Base-by-base conservation (phyloP, 2,888 invertebrate species). In the Lasioglossum marginatum region DNA sequence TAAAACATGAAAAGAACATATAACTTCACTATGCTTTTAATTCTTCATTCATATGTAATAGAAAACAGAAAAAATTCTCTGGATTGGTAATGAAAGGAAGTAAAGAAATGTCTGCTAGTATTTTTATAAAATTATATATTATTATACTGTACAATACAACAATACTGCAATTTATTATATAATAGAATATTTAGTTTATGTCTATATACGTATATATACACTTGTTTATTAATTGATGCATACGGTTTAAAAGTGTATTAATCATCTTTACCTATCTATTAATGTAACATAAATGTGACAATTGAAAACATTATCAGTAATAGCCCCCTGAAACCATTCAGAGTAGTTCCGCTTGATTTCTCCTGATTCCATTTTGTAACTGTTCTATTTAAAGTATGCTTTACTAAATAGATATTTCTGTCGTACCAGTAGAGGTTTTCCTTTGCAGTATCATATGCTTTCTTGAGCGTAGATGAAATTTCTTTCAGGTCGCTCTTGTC, bases 381-480 rank as follows among this genome's bases (percentile, higher is more conserved):
- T 6, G 66, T 37, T 1, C 0, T 0, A 31, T 19, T n/a, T 14
- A 84, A 1, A 19, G 19, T 14, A 86, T 81, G 0, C 0, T 19
- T 0, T 4, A 57, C 10, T 57, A 4, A n/a, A 57, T n/a, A 0
- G 19, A 37, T 73, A 10, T 89, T 4, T 0, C 10, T 12, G 0
- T 31, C 1, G 27, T 80, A 88, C 92, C 92, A 91, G 0, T 60
- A 0, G 0, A 78, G 23, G 72, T 92, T 92, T 5, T 31, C 72
- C 6, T 82, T 79, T 0, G 92, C 92, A 1, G 14, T 70, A 0
- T 14, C 8, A 0, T 88, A 1, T 6, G 90, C 83, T 5, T 80
- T 60, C 16, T 68, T 23, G 37, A 92, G 37, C 8, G 74, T 79
- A 1, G 6, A 23, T 83, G 23, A 8, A 79, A 88, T 60, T 16